These are phyloP conservation scores for Yponomeuta sedellus DNA, from an alignment of 2,888 invertebrate species.

Conservation along the genomic window DNA sequence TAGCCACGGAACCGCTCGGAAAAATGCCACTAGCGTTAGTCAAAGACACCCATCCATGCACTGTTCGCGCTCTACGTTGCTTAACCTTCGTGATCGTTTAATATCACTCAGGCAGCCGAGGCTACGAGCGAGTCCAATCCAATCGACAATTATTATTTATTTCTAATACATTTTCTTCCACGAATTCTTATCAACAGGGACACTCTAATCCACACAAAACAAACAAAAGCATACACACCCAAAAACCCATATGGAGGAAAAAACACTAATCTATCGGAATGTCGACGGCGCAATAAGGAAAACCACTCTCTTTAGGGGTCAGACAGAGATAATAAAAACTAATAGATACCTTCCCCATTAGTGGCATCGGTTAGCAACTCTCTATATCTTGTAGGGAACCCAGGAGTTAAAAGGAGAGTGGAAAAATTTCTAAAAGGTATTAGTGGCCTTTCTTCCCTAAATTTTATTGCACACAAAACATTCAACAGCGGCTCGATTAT, in stretches of 20 bases:
- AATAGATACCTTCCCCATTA: constrained; percentile 34
- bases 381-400: neutral
- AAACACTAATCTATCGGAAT: constrained; percentile 13
- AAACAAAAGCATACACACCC: neutral
- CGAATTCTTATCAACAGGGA: neutral
- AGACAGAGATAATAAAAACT: constrained; percentile 34
- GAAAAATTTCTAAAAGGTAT: neutral
- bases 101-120: too few relatives aligned
- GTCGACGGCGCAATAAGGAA: constrained; percentile 10
- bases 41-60: too few relatives aligned
- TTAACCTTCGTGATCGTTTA: too few relatives aligned
- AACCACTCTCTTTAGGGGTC: constrained; percentile 12
- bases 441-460: too few relatives aligned
- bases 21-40: too few relatives aligned
- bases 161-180: too few relatives aligned
- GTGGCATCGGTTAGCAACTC: constrained; percentile 8
- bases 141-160: too few relatives aligned
- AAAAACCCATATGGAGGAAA: neutral
- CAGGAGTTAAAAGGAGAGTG: neutral
- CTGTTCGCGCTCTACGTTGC: too few relatives aligned
- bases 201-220: neutral
- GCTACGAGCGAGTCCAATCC: too few relatives aligned
- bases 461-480: too few relatives aligned
- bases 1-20: too few relatives aligned
- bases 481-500: too few relatives aligned